Percentiles rank a stretch among this genome's conserved stretches.
Evolutionary conservation across 2,113 vertebrate species (phyloP).

Genomic region (Channa argus): DNA sequence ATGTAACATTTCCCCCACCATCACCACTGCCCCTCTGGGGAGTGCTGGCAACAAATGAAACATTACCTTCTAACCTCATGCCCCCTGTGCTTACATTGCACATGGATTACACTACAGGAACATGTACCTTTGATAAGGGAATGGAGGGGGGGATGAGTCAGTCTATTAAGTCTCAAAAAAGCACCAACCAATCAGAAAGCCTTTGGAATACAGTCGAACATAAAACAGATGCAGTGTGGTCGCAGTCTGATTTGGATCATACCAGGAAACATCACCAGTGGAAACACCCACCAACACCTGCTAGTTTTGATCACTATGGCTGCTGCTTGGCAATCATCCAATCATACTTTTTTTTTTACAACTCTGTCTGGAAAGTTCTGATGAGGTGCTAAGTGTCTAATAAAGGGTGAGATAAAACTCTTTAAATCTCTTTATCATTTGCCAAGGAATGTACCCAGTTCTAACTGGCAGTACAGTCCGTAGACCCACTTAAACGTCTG

Average conservation of each 20-base stretch:
- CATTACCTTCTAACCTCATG: slow-evolving; percentile 64
- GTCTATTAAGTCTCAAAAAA: slow-evolving; percentile 19
- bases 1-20: slow-evolving; percentile 56
- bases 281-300: slow-evolving; percentile 69
- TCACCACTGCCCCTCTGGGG: slow-evolving; percentile 58
- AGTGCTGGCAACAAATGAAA: slow-evolving; percentile 75
- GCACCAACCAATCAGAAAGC: slow-evolving; percentile 17
- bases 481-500: slow-evolving; percentile 1
- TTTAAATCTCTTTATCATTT: slow-evolving; percentile 69
- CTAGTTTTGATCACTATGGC: slow-evolving; percentile 47
- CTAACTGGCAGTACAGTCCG: slow-evolving; percentile 8
- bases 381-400: slow-evolving; percentile 84
- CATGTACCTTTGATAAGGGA: slow-evolving; percentile 51
- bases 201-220: slow-evolving; percentile 24
- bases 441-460: slow-evolving; percentile 54
- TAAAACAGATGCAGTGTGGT: slow-evolving; percentile 41
- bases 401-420: slow-evolving; percentile 80
- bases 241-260: slow-evolving; percentile 14
- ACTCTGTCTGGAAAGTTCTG: slow-evolving; percentile 76
- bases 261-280: slow-evolving; percentile 40
- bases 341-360: slow-evolving; percentile 56
- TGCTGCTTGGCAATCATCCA: slow-evolving; percentile 69
- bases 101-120: slow-evolving; percentile 55
- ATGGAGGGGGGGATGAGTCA: slow-evolving; percentile 26
- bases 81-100: slow-evolving; percentile 66